Base-by-base conservation (phyloP, 2,797 vertebrate species). In the Acanthis flammea region DNA sequence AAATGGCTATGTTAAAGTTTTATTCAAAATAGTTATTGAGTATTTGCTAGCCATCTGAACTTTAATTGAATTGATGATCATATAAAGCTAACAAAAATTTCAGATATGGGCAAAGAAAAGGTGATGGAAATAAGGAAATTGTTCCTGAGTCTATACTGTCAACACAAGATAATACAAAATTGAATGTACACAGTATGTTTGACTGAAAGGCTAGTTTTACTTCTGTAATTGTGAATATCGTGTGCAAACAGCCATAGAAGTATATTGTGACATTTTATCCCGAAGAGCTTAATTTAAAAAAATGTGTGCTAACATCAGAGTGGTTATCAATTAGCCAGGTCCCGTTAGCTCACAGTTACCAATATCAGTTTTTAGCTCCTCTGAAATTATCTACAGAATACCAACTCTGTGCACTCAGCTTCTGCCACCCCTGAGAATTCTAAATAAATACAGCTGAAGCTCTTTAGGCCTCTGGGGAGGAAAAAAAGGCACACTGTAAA, bases 401-500 rank as follows among this genome's bases (percentile, higher is more conserved):
- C 8, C 27, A 57, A 2, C 27, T 41, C 0, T 19, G 13, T 58
- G 28, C 18, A 14, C 13, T 81, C 14, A n/a, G 12, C 14, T 93
- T 87, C 42, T 86, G 42, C 11, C 31, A 50, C 31, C 7, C 17
- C 24, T 44, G 16, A 75, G 33, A 70, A 58, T 70, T 90, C 55
- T n/a, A 55, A 65, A 39, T 86, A 53, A 9, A 14, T 76, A 15
- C 41, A 57, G 9, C 23, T 63, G 71, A 72, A 58, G 66, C 8
- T 60, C 62, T 81, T 76, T 44, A 65, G 48, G 11, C 48, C 12
- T 68, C 22, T 28, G 4, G 5, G 2, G 3, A n/a, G 4, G 2
- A 14, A 0, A 3, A 3, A 28, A 35, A 48, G 17, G 6, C 19
- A 10, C 4, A 42, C 7, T 8, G 5, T 67, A 53, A 65, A 19